Percentiles rank a stretch among this genome's conserved stretches.
Evolutionary conservation across 2,888 invertebrate genomes (phyloP).

Genomic region (Galerucella calmariensis): DNA sequence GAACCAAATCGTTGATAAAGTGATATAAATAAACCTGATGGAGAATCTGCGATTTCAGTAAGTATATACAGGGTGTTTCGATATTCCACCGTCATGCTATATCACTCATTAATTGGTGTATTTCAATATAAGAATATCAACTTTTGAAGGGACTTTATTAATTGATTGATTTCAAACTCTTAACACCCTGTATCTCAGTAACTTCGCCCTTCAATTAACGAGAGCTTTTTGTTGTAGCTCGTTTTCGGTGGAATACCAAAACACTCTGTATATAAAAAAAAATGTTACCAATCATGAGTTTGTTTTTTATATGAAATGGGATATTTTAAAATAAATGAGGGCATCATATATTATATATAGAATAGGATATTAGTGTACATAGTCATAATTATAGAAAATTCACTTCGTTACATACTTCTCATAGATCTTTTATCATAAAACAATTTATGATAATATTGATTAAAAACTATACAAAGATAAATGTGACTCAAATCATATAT

Average conservation of each 20-base stretch:
- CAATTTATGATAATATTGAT: conserved; percentile 47
- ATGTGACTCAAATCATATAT: conserved; percentile 62
- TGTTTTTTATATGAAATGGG: conserved; percentile 39
- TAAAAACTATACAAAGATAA: conserved; percentile 55
- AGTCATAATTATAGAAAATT: conserved; percentile 57
- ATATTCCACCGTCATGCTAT: too few species aligned
- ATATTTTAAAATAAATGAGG: conserved; percentile 28
- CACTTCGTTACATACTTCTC: conserved; percentile 58
- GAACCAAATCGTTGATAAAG: conserved; percentile 16
- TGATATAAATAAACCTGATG: conserved; percentile 1
- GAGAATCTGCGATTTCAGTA: conserved; percentile 29
- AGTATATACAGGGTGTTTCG: too few species aligned
- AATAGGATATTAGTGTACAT: conserved; percentile 51
- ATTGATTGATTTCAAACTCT: too few species aligned
- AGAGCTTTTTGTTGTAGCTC: too few species aligned
- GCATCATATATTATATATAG: conserved; percentile 20
- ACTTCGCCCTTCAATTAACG: too few species aligned
- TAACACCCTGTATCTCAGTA: too few species aligned
- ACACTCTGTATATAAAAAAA: neutral
- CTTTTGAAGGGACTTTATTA: too few species aligned
- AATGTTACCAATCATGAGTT: conserved; percentile 54
- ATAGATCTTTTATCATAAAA: conserved; percentile 53
- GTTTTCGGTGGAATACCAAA: too few species aligned
- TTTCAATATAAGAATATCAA: too few species aligned
- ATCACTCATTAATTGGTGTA: too few species aligned